These are phyloP conservation scores for Falco rusticolus DNA, from an alignment of 2,797 vertebrate species.

Conservation along the genomic window DNA sequence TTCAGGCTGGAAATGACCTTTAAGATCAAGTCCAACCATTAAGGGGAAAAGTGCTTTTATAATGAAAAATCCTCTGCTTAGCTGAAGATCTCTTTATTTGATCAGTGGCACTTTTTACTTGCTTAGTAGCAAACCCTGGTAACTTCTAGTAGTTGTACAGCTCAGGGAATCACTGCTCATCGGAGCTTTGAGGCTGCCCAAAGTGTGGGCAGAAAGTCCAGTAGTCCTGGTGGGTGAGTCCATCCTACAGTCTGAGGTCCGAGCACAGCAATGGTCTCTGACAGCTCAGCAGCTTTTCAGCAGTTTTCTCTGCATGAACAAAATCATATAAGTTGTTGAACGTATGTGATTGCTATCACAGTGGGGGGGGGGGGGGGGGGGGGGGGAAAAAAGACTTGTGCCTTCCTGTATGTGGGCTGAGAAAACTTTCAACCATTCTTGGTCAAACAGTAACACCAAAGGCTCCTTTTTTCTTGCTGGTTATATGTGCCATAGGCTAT, in stretches of 20 bases:
- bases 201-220: not conserved
- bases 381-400: too few species aligned
- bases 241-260: not conserved
- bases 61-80: not conserved
- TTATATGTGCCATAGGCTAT: not conserved
- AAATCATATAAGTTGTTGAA: not conserved
- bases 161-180: not conserved
- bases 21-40: too few species aligned
- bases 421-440: not conserved
- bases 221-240: not conserved
- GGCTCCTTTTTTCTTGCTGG: not conserved
- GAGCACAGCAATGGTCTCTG: not conserved
- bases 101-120: not conserved
- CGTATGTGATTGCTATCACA: fast-evolving
- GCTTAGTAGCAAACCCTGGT: not conserved
- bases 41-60: not conserved
- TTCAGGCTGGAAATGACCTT: too few species aligned
- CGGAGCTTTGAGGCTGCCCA: not conserved
- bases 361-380: too few species aligned
- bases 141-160: not conserved
- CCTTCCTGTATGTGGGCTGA: slow-evolving; percentile 48
- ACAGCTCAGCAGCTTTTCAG: not conserved
- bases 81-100: not conserved
- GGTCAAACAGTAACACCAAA: not conserved
- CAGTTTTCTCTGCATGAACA: not conserved